phyloP scores from a whole-genome alignment of 1,140 invertebrate species.

The Bombus consobrinus region DNA sequence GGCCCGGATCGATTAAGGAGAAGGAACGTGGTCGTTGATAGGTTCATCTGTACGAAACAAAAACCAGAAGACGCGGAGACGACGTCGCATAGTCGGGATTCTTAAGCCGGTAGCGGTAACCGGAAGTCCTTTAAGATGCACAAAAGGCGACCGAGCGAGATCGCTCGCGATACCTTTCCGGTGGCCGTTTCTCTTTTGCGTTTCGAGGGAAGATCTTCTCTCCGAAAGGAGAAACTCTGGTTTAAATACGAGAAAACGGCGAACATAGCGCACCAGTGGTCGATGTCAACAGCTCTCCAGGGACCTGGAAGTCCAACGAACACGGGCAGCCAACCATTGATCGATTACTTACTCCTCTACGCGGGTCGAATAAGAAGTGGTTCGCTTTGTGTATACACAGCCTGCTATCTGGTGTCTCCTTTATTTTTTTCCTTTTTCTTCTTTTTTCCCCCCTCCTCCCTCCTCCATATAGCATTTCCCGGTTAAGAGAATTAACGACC shows the following conservation, averaged over 20 bases:
- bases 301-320: slow-evolving; percentile 52
- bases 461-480: background rate
- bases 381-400: background rate
- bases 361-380: slow-evolving; percentile 53
- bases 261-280: slow-evolving; percentile 56
- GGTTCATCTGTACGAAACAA: slow-evolving; percentile 30
- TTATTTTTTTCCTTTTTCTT: background rate
- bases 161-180: slow-evolving; percentile 10
- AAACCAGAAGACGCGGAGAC: background rate
- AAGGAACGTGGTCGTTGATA: slow-evolving; percentile 7
- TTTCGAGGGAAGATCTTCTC: slow-evolving; percentile 30
- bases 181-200: slow-evolving; percentile 27
- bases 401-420: background rate
- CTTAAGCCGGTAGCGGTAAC: background rate
- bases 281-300: slow-evolving; percentile 68
- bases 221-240: slow-evolving; percentile 40
- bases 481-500: slow-evolving; percentile 48
- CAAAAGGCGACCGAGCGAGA: slow-evolving; percentile 1
- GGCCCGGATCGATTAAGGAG: background rate
- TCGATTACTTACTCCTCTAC: slow-evolving; percentile 52
- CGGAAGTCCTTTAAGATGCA: slow-evolving; percentile 25
- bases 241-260: slow-evolving; percentile 38
- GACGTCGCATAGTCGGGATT: slow-evolving; percentile 8
- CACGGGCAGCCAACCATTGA: slow-evolving; percentile 34
- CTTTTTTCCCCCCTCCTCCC: background rate